phyloP scores from a whole-genome alignment of 2,797 vertebrate genomes.

The Lepus townsendii region DNA sequence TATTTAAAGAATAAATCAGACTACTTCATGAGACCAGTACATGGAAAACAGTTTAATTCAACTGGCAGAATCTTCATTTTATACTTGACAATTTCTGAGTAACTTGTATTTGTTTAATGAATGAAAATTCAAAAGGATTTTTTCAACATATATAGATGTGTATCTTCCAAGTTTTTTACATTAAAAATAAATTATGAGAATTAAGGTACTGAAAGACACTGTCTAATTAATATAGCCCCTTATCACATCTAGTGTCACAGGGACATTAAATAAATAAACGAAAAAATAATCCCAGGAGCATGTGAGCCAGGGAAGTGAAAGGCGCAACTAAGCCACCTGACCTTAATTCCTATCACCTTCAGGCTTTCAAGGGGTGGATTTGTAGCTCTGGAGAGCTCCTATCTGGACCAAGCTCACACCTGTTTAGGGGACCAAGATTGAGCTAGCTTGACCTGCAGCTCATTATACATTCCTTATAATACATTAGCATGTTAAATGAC shows the following conservation, averaged over 20 bases:
- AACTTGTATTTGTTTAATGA: conserved; percentile 21
- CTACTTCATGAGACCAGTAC: not conserved
- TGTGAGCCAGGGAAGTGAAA: no score
- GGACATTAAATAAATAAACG: not conserved
- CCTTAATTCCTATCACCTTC: no score
- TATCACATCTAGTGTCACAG: not conserved
- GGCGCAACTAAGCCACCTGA: no score
- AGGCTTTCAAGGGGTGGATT: no score
- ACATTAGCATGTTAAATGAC: no score
- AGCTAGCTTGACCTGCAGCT: no score
- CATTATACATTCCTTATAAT: no score
- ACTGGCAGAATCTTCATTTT: not conserved
- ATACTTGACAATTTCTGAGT: not conserved
- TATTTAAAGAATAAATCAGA: conserved; percentile 7
- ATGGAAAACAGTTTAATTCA: not conserved
- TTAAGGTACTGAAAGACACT: not conserved
- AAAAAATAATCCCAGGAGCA: not conserved
- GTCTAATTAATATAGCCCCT: not conserved
- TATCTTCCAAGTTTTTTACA: not conserved
- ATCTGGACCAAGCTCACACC: no score
- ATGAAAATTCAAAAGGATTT: not conserved
- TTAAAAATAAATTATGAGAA: conserved; percentile 42
- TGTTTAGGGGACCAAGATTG: no score
- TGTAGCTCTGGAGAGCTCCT: no score
- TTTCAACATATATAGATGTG: not conserved